Conservation (phyloP, 2,797 vertebrate genomes). For the Pagetopsis macropterus region DNA sequence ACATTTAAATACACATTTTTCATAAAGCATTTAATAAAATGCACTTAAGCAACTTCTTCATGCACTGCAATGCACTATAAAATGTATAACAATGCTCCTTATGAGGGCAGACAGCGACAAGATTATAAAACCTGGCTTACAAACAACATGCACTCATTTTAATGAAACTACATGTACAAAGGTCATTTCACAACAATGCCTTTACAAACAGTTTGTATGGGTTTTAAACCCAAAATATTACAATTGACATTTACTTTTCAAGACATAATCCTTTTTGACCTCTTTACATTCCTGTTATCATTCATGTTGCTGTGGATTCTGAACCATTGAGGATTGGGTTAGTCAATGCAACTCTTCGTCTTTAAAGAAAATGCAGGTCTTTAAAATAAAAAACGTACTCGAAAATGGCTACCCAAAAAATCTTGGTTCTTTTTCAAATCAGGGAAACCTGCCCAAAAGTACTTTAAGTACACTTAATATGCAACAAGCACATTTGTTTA, state of each 20-base stretch:
- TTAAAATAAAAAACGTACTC: constrained; percentile 54
- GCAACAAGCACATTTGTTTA: constrained; percentile 65
- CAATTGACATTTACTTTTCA: constrained; percentile 77
- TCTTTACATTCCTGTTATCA: constrained; percentile 58
- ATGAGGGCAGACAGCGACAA: constrained; percentile 84
- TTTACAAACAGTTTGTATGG: constrained; percentile 78
- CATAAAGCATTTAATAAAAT: constrained; percentile 94
- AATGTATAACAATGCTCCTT: constrained; percentile 90
- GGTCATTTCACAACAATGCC: constrained; percentile 81
- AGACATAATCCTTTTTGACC: constrained; percentile 54
- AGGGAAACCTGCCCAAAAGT: constrained; percentile 76
- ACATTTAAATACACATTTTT: constrained; percentile 87
- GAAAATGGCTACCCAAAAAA: constrained; percentile 39
- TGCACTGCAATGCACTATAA: constrained; percentile 94
- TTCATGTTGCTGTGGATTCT: constrained; percentile 60
- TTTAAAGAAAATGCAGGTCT: constrained; percentile 27
- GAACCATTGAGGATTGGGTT: constrained; percentile 32
- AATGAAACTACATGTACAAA: constrained; percentile 89
- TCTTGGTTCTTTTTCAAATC: constrained; percentile 30
- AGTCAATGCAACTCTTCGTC: constrained; percentile 42
- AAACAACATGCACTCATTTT: constrained; percentile 92
- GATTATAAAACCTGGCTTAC: constrained; percentile 88
- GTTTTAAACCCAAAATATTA: constrained; percentile 84
- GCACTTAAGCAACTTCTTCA: constrained; percentile 89
- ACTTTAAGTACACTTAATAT: constrained; percentile 84